phyloP scores from a whole-genome alignment of 2,888 invertebrate species.

The Andrena marginata region DNA sequence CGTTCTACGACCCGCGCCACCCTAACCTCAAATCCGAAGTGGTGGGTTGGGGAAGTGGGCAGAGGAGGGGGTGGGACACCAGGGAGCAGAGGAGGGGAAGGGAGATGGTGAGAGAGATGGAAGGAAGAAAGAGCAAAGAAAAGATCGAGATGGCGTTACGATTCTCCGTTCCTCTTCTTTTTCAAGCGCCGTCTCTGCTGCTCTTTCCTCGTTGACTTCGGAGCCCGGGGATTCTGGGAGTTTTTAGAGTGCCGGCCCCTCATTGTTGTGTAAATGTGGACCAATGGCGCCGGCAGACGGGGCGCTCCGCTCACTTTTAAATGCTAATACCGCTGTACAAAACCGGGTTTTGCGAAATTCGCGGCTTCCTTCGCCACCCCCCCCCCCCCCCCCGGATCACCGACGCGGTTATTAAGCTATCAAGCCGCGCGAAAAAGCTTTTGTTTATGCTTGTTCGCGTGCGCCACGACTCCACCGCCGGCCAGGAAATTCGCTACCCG shows the following conservation, averaged over 20 bases:
- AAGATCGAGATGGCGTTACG: constrained; percentile 73
- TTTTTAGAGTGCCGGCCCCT: constrained; percentile 83
- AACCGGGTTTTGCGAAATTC: constrained; percentile 82
- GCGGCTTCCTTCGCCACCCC: constrained; percentile 58
- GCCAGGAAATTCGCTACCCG: neutral
- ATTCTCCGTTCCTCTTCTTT: constrained; percentile 64
- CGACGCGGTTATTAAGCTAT: constrained; percentile 64
- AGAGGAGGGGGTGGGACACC: neutral
- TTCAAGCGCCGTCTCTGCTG: constrained; percentile 63
- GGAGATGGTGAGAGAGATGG: constrained; percentile 5
- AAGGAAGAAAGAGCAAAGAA: constrained; percentile 59
- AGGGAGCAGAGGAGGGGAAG: neutral
- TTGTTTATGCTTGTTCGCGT: constrained; percentile 49
- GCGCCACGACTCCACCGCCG: neutral
- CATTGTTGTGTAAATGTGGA: constrained; percentile 85
- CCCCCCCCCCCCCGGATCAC: constrained; percentile 40
- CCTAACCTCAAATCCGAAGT: constrained; percentile 47
- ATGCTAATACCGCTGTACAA: constrained; percentile 81
- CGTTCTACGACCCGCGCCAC: constrained; percentile 63
- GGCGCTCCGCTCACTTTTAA: constrained; percentile 79
- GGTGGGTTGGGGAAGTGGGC: neutral
- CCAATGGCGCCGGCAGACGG: constrained; percentile 84
- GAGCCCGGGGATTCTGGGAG: constrained; percentile 81
- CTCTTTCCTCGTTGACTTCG: constrained; percentile 70
- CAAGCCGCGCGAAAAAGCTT: constrained; percentile 50